Percentiles rank a stretch among this genome's conserved stretches.
Evolutionary conservation across 1,140 invertebrate species (phyloP).

Genomic region (Drosophila nebulosa): DNA sequence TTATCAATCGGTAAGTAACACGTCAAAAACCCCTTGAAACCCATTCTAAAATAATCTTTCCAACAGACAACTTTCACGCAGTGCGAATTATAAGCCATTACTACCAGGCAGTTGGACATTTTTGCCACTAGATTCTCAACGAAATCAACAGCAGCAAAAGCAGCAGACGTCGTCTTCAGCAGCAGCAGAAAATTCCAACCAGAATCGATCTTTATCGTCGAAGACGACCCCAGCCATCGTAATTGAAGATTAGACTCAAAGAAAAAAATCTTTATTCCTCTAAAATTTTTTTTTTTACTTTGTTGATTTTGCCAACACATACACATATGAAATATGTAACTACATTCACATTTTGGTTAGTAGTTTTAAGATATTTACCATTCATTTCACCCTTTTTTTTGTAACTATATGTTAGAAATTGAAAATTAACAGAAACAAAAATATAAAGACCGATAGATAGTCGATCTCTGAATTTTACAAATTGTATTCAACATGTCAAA

Average conservation of each 20-base stretch:
- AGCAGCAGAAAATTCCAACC: background rate
- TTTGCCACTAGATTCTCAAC: conserved; percentile 10
- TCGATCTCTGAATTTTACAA: background rate
- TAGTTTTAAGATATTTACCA: background rate
- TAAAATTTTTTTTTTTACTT: background rate
- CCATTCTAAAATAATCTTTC: background rate
- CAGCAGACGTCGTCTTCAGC: conserved; percentile 1
- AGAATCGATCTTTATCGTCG: background rate
- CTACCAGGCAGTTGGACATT: conserved; percentile 56
- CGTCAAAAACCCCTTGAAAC: background rate
- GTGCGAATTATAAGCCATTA: background rate
- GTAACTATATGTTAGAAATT: background rate
- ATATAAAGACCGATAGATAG: background rate
- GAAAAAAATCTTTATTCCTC: background rate
- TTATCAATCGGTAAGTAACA: conserved; percentile 44
- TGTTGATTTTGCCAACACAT: conserved; percentile 2
- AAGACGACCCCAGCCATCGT: conserved; percentile 32
- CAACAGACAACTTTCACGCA: conserved; percentile 21
- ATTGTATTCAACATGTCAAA: too few relatives aligned
- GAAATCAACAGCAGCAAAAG: background rate
- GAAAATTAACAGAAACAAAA: background rate
- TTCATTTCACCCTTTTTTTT: background rate
- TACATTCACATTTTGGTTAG: background rate
- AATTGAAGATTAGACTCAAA: conserved; percentile 50
- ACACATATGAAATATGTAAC: conserved; percentile 43